Conservation (phyloP, 2,888 invertebrate species). For the Cactoblastis cactorum region DNA sequence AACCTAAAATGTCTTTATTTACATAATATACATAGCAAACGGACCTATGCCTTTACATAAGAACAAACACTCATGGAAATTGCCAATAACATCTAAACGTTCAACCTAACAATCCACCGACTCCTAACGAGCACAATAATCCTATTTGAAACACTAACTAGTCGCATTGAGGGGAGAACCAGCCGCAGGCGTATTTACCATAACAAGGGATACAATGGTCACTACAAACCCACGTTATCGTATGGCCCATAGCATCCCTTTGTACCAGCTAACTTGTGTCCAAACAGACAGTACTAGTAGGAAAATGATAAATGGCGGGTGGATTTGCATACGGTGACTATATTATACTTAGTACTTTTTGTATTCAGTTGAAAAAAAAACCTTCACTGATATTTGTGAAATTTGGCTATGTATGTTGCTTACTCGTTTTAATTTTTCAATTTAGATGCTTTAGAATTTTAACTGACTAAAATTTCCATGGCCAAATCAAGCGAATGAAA, state of each 20-base stretch:
- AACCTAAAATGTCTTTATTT: not conserved
- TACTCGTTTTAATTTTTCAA: too few relatives aligned
- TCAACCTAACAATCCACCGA: not conserved
- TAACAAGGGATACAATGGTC: slow-evolving; percentile 55
- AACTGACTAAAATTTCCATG: too few relatives aligned
- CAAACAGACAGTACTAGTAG: not conserved
- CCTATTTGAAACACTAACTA: slow-evolving; percentile 42
- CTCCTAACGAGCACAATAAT: slow-evolving; percentile 34
- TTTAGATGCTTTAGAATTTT: too few relatives aligned
- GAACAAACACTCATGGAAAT: not conserved
- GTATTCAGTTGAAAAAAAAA: too few relatives aligned
- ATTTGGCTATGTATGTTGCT: too few relatives aligned
- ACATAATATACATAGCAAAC: not conserved
- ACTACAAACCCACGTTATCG: slow-evolving; percentile 20
- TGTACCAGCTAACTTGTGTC: not conserved
- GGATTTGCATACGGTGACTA: not conserved
- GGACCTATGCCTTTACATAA: too few relatives aligned
- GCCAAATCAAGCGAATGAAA: too few relatives aligned
- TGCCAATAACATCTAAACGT: not conserved
- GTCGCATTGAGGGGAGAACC: slow-evolving; percentile 32
- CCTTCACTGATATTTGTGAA: too few relatives aligned
- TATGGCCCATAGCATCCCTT: slow-evolving; percentile 11
- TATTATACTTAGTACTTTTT: too few relatives aligned
- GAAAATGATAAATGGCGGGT: not conserved
- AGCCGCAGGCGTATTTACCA: slow-evolving; percentile 58